phyloP scores from a whole-genome alignment of 2,113 vertebrate genomes.

The Marmota flaviventris region DNA sequence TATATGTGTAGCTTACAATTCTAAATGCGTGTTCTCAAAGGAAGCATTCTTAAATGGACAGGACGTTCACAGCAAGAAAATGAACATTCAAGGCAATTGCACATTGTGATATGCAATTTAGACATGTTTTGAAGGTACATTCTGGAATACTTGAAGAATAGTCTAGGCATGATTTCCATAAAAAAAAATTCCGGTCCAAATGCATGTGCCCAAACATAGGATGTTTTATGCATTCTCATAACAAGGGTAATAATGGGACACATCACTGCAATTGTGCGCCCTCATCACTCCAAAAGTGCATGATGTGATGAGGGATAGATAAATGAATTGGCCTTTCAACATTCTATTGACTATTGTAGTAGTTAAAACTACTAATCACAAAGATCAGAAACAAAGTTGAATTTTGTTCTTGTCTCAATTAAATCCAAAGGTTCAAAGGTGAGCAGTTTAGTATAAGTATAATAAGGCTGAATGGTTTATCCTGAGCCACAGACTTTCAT shows the following conservation, averaged over 20 bases:
- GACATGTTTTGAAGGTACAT: neutral
- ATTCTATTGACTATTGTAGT: neutral
- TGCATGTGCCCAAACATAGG: neutral
- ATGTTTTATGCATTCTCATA: neutral
- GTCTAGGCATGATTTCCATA: neutral
- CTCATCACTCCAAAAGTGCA: neutral
- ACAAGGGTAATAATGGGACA: neutral
- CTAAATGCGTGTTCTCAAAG: constrained; percentile 55
- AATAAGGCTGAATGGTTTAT: neutral
- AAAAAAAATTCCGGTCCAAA: constrained; percentile 50
- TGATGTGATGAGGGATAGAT: neutral
- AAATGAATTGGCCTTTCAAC: neutral
- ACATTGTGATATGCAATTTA: neutral
- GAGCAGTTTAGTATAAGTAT: neutral
- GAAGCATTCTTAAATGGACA: neutral
- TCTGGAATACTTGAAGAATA: neutral
- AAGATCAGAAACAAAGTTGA: neutral
- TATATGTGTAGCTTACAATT: neutral
- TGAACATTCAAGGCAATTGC: constrained; percentile 22
- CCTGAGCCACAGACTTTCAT: neutral
- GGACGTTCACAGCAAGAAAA: constrained; percentile 43
- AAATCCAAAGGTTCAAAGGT: neutral
- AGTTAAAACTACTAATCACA: neutral
- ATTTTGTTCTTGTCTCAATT: constrained; percentile 36
- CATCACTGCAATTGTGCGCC: neutral